Conservation (phyloP, 2,888 invertebrate genomes). For the Mesorhabditis sp. region DNA sequence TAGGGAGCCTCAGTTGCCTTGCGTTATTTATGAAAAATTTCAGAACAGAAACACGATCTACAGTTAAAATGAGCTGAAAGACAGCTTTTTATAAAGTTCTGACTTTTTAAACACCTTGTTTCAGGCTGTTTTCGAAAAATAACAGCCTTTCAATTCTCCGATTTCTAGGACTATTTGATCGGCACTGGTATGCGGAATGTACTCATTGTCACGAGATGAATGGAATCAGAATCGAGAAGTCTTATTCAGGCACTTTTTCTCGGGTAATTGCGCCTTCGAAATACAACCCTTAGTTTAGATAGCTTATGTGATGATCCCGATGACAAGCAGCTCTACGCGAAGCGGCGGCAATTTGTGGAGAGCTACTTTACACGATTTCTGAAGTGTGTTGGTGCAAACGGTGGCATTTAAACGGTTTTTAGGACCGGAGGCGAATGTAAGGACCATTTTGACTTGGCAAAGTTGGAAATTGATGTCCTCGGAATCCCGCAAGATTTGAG, state of each 20-base stretch:
- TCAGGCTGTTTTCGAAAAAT: neutral
- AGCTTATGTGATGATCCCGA: slow-evolving; percentile 9
- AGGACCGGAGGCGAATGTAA: slow-evolving; percentile 25
- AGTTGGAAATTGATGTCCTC: slow-evolving; percentile 24
- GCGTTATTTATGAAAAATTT: too few relatives aligned
- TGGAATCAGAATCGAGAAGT: slow-evolving; percentile 15
- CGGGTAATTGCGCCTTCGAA: neutral
- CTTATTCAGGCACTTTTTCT: slow-evolving; percentile 12
- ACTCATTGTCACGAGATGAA: slow-evolving; percentile 13
- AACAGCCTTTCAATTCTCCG: neutral
- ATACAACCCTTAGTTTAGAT: neutral
- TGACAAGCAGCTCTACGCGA: slow-evolving; percentile 13
- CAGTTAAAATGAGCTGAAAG: too few relatives aligned
- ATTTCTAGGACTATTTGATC: too few relatives aligned
- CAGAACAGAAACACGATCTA: too few relatives aligned
- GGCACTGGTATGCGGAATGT: slow-evolving; percentile 3
- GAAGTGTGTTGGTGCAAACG: slow-evolving; percentile 17
- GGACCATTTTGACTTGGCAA: slow-evolving; percentile 30
- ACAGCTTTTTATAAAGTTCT: too few relatives aligned
- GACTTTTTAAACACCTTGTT: neutral
- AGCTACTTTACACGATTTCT: slow-evolving; percentile 36
- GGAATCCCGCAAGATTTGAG: slow-evolving; percentile 40
- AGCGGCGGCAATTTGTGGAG: slow-evolving; percentile 32
- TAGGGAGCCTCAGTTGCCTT: too few relatives aligned
- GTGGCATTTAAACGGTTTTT: neutral